Percentiles rank a stretch among this genome's conserved stretches.
phyloP scores from a whole-genome alignment of 2,797 vertebrate species.

The Sebastolobus altivelis region DNA sequence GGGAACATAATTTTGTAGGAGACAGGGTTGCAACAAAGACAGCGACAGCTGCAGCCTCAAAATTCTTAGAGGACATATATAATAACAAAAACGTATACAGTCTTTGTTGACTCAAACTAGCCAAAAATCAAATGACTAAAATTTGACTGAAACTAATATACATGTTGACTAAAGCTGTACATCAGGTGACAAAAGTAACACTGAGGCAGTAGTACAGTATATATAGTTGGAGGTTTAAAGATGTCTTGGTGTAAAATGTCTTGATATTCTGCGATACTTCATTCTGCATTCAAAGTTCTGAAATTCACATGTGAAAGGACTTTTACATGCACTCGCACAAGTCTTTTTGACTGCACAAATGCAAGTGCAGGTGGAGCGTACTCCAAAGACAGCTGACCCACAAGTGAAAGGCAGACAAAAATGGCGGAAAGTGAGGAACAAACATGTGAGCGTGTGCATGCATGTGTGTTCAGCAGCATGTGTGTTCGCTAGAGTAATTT shows the following conservation, averaged over 20 bases:
- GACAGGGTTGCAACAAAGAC: not conserved
- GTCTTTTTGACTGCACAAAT: conserved; percentile 22
- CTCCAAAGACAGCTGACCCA: conserved; percentile 53
- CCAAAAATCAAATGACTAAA: not conserved
- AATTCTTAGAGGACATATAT: not conserved
- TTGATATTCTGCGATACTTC: not conserved
- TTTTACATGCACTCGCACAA: conserved; percentile 7
- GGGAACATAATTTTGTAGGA: too few relatives aligned
- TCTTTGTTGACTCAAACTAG: not conserved
- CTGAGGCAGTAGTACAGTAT: not conserved
- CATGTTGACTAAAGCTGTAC: not conserved
- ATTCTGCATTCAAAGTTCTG: conserved; percentile 4
- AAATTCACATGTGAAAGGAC: conserved; percentile 5
- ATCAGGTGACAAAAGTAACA: not conserved
- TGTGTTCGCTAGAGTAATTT: not conserved
- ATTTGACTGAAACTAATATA: not conserved
- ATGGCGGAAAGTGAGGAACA: conserved; percentile 27
- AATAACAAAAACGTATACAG: not conserved
- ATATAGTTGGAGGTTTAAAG: not conserved
- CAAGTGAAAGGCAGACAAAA: conserved; percentile 33
- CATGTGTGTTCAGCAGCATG: conserved; percentile 15
- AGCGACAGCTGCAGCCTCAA: not conserved
- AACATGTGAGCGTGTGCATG: conserved; percentile 14
- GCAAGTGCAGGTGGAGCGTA: conserved; percentile 10
- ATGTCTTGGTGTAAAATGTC: not conserved